These are phyloP conservation scores for Athalia cordata DNA, from an alignment of 2,888 invertebrate genomes.

Conservation along the genomic window DNA sequence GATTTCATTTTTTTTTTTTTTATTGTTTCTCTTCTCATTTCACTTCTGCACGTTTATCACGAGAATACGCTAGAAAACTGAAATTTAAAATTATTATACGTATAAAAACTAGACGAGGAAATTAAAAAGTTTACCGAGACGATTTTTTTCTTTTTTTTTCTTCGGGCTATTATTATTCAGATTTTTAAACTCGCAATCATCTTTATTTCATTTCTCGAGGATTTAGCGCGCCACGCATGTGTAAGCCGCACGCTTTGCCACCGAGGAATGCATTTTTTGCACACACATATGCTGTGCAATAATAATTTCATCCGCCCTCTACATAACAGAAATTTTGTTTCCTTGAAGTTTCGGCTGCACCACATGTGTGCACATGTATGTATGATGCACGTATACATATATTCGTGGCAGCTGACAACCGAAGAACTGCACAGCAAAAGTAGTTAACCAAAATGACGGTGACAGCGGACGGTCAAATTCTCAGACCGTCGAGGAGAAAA, in stretches of 20 bases:
- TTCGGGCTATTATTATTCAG: not conserved
- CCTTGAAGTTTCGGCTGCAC: not conserved
- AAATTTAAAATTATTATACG: slow-evolving; percentile 1
- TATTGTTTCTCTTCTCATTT: not conserved
- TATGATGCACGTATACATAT: too few relatives aligned
- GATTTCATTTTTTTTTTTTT: too few relatives aligned
- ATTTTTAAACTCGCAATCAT: slow-evolving; percentile 1
- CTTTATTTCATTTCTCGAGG: not conserved
- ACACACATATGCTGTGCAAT: not conserved
- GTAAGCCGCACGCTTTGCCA: not conserved
- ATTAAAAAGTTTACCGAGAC: not conserved
- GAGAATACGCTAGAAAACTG: not conserved
- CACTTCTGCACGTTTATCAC: not conserved
- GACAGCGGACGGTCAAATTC: slow-evolving; percentile 41
- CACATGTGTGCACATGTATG: too few relatives aligned
- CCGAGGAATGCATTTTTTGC: not conserved
- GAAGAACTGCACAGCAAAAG: not conserved
- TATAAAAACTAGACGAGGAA: not conserved
- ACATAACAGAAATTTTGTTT: slow-evolving; percentile 8
- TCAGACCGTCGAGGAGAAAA: slow-evolving; percentile 11
- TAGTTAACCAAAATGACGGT: slow-evolving; percentile 6
- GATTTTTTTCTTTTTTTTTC: slow-evolving; percentile 32
- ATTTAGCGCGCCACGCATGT: not conserved
- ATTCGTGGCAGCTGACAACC: too few relatives aligned
- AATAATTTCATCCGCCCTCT: not conserved